Conservation (phyloP, 2,888 invertebrate genomes). For the Boloria euphrosyne region DNA sequence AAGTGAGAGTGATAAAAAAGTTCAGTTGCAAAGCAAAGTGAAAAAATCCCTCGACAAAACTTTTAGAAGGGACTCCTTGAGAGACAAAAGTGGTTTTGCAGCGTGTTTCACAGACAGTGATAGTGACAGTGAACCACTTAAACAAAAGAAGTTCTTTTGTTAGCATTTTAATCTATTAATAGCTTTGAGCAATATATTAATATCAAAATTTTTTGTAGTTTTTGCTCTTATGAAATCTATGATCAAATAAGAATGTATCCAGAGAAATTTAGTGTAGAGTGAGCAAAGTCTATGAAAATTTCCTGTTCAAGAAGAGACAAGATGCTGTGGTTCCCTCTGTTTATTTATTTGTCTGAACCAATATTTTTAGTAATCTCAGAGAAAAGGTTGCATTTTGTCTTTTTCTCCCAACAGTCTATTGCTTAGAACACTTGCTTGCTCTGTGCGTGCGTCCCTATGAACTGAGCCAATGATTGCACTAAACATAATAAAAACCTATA, state of each 20-base stretch:
- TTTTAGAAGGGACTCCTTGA: slow-evolving; percentile 54
- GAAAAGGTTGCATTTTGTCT: background rate
- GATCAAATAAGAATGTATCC: slow-evolving; percentile 3
- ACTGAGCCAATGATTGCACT: slow-evolving; percentile 21
- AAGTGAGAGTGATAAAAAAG: slow-evolving; percentile 37
- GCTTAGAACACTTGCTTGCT: background rate
- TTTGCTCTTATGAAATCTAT: slow-evolving; percentile 26
- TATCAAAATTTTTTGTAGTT: slow-evolving; percentile 37
- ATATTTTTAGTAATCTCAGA: too few species aligned
- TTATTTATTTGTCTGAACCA: too few species aligned
- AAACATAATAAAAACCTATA: slow-evolving; percentile 22
- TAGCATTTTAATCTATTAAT: slow-evolving; percentile 39
- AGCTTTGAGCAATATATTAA: slow-evolving; percentile 36
- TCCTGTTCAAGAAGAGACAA: background rate
- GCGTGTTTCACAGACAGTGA: slow-evolving; percentile 76
- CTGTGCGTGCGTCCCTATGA: background rate
- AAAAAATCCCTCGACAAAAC: slow-evolving; percentile 52
- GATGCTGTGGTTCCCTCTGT: too few species aligned
- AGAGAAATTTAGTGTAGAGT: slow-evolving; percentile 5
- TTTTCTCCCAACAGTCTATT: slow-evolving; percentile 4
- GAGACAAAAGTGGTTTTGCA: slow-evolving; percentile 69
- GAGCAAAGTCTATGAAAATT: background rate
- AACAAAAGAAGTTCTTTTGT: slow-evolving; percentile 66
- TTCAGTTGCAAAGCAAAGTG: slow-evolving; percentile 34
- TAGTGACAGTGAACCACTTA: slow-evolving; percentile 64